phyloP scores from a whole-genome alignment of 1,140 invertebrate species.

The Mamestra configurata region DNA sequence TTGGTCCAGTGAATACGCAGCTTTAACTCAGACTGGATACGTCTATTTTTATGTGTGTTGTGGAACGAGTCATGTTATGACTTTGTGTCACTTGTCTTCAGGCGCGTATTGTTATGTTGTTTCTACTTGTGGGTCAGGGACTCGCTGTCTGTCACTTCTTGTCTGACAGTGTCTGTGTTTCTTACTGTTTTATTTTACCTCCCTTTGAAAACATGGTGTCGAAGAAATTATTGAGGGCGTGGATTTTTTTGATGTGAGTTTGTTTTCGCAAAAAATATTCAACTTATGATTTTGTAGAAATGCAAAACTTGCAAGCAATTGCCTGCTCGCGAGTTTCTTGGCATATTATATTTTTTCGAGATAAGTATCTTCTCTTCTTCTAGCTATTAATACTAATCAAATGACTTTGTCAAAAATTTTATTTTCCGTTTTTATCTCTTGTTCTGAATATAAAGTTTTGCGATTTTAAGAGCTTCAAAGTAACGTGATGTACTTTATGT shows the following conservation, averaged over 20 bases:
- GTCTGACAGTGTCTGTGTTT: constrained; percentile 28
- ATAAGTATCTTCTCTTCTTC: no score
- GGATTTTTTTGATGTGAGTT: background rate
- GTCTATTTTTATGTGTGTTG: constrained; percentile 1
- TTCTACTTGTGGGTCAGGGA: constrained; percentile 20
- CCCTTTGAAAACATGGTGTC: background rate
- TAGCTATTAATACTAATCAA: no score
- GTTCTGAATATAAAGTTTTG: no score
- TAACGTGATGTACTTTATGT: background rate
- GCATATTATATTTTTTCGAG: no score
- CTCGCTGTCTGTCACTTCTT: constrained; percentile 4
- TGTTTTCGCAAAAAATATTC: no score
- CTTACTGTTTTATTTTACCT: background rate
- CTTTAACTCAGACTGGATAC: background rate
- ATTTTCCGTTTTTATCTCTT: no score
- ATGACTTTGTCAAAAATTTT: no score
- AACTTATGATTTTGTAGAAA: no score
- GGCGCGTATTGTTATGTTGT: constrained; percentile 14
- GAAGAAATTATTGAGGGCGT: background rate
- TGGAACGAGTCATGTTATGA: constrained; percentile 16
- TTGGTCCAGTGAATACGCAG: background rate
- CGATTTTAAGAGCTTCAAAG: background rate
- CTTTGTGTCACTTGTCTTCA: constrained; percentile 20
- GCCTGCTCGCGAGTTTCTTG: no score
- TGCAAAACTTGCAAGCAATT: no score